A percentile compares a stretch with the other conserved stretches of the same genome.
These are phyloP conservation scores for Peromyscus attwateri DNA, from an alignment of 2,797 vertebrate species.

Conservation along the genomic window DNA sequence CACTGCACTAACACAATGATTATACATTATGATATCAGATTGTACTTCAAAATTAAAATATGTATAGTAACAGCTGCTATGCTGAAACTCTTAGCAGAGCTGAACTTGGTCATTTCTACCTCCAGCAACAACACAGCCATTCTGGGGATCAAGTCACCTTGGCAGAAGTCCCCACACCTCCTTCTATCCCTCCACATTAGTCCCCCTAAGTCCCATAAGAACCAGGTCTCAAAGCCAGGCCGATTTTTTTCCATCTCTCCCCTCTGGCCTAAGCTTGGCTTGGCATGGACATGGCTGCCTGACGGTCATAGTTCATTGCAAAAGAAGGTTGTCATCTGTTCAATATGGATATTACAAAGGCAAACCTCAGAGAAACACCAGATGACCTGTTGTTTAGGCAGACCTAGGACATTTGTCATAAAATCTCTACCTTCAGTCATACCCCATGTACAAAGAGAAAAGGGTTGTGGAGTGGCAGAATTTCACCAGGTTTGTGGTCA, in stretches of 20 bases:
- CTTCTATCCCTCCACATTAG: background rate
- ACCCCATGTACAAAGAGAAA: background rate
- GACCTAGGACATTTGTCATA: fast-evolving
- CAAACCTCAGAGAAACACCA: background rate
- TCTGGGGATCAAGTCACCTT: background rate
- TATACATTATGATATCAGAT: background rate
- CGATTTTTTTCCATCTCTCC: background rate
- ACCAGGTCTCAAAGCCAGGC: background rate
- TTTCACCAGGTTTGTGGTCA: background rate
- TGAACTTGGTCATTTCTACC: background rate
- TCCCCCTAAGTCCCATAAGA: background rate
- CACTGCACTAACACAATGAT: background rate
- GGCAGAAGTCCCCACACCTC: background rate
- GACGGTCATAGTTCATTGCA: background rate
- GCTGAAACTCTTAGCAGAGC: background rate
- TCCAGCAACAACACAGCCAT: background rate
- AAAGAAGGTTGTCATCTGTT: background rate
- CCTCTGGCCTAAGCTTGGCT: background rate
- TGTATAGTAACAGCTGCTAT: background rate
- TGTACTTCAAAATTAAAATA: background rate
- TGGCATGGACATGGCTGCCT: background rate
- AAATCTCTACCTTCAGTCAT: background rate
- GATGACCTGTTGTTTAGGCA: background rate
- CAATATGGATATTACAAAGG: fast-evolving
- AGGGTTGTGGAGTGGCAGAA: background rate